A percentile compares a stretch with the other conserved stretches of the same genome.
Evolutionary conservation across 2,888 invertebrate species (phyloP).

Genomic region (Microplitis deprimator): DNA sequence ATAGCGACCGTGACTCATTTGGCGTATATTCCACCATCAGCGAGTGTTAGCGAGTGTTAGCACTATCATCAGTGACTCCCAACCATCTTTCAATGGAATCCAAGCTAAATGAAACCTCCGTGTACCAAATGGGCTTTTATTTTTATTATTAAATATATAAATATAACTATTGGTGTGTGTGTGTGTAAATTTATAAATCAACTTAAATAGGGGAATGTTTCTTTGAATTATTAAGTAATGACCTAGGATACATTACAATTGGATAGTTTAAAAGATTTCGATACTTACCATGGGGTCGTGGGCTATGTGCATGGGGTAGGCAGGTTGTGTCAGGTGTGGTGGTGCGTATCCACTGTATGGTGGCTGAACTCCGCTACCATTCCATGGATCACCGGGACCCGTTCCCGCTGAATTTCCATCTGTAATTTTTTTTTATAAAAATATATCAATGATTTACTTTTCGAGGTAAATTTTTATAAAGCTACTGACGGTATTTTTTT

Average conservation of each 20-base stretch:
- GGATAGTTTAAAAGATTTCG: slow-evolving; percentile 18
- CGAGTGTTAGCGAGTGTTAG: background rate
- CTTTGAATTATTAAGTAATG: too few relatives aligned
- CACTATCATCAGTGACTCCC: slow-evolving; percentile 36
- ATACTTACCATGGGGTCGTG: slow-evolving; percentile 72
- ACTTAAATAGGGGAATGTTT: too few relatives aligned
- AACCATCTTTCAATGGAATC: slow-evolving; percentile 21
- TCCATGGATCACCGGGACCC: slow-evolving; percentile 72
- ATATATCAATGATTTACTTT: background rate
- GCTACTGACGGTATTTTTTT: background rate
- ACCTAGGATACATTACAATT: too few relatives aligned
- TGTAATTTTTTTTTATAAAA: slow-evolving; percentile 53
- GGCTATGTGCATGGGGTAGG: slow-evolving; percentile 71
- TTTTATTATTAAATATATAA: too few relatives aligned
- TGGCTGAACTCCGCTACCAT: slow-evolving; percentile 73
- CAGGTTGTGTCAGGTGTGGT: slow-evolving; percentile 70
- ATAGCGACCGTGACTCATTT: slow-evolving; percentile 49
- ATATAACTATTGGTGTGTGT: too few relatives aligned
- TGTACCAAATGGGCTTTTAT: slow-evolving; percentile 42
- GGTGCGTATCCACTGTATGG: slow-evolving; percentile 70
- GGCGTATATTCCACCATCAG: slow-evolving; percentile 41
- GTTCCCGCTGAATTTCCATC: slow-evolving; percentile 71
- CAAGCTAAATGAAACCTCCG: slow-evolving; percentile 8
- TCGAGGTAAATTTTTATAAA: background rate
- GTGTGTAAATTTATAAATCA: too few relatives aligned